Evolutionary conservation across 2,888 invertebrate genomes (phyloP).

Genomic region (Thera obeliscata): DNA sequence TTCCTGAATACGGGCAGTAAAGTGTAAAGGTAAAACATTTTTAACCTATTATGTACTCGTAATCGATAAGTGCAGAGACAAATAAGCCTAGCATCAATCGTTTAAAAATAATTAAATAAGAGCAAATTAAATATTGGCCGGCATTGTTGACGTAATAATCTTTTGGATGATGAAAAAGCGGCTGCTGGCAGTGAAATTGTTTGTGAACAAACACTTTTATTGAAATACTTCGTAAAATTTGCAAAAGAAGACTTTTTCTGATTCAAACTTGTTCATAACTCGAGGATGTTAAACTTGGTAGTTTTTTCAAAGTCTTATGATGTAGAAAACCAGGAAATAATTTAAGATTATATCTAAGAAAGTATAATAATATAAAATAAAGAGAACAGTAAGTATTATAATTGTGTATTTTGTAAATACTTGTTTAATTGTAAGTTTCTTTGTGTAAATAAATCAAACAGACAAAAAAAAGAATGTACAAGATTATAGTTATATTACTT

Average conservation of each 20-base stretch:
- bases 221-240: slow-evolving; percentile 38
- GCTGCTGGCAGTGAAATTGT: slow-evolving; percentile 48
- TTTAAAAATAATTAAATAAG: slow-evolving; percentile 37
- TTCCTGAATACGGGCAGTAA: too few species aligned
- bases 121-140: slow-evolving; percentile 53
- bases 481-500: too few species aligned
- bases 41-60: neutral
- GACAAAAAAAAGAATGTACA: too few species aligned
- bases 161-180: slow-evolving; percentile 49
- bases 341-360: too few species aligned
- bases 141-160: slow-evolving; percentile 53
- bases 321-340: neutral
- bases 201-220: slow-evolving; percentile 45
- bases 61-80: neutral
- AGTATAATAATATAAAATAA: too few species aligned
- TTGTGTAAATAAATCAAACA: too few species aligned
- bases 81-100: neutral
- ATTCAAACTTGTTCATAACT: slow-evolving; percentile 25
- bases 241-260: slow-evolving; percentile 28
- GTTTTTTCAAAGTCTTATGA: neutral
- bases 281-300: slow-evolving; percentile 15
- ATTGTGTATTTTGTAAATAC: too few species aligned
- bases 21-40: neutral
- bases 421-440: too few species aligned
- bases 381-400: too few species aligned